These are phyloP conservation scores for Lasioglossum vierecki DNA, from an alignment of 2,888 invertebrate genomes.

Conservation along the genomic window DNA sequence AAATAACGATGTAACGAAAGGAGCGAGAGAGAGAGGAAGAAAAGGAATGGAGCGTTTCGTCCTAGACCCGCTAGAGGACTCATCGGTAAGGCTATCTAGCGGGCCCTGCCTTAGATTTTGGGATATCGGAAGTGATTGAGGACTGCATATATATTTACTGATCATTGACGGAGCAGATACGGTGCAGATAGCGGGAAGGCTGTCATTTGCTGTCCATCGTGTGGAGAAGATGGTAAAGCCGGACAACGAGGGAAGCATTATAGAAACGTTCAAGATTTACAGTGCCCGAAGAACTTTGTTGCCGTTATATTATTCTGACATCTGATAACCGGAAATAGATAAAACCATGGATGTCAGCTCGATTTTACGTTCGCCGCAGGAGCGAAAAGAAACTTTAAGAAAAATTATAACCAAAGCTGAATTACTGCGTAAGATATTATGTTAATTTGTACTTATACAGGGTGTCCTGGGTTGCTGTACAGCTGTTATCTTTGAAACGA, in stretches of 20 bases:
- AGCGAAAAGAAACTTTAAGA: slow-evolving; percentile 71
- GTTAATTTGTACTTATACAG: not conserved
- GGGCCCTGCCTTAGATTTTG: too few relatives aligned
- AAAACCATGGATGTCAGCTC: not conserved
- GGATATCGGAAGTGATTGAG: too few relatives aligned
- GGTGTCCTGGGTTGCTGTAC: not conserved
- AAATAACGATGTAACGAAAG: too few relatives aligned
- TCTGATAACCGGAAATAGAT: not conserved
- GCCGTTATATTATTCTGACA: not conserved
- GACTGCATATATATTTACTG: too few relatives aligned
- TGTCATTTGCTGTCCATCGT: too few relatives aligned
- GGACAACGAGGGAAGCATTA: not conserved
- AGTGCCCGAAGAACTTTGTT: not conserved
- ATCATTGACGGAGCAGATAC: too few relatives aligned
- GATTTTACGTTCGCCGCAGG: slow-evolving; percentile 60
- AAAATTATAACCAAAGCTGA: slow-evolving; percentile 28
- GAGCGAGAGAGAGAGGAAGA: too few relatives aligned
- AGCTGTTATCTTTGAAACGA: not conserved
- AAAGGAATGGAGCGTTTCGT: too few relatives aligned
- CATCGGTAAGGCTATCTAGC: too few relatives aligned
- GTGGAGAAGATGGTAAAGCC: too few relatives aligned
- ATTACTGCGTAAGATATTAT: slow-evolving; percentile 70
- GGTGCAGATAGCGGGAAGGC: too few relatives aligned
- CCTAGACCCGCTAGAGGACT: too few relatives aligned
- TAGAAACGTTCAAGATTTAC: not conserved